Percentiles rank a stretch among this genome's conserved stretches.
These are phyloP conservation scores for Ophiothrix spiculata DNA, from an alignment of 35 echinoderm and acorn worm genomes.

Conservation along the genomic window DNA sequence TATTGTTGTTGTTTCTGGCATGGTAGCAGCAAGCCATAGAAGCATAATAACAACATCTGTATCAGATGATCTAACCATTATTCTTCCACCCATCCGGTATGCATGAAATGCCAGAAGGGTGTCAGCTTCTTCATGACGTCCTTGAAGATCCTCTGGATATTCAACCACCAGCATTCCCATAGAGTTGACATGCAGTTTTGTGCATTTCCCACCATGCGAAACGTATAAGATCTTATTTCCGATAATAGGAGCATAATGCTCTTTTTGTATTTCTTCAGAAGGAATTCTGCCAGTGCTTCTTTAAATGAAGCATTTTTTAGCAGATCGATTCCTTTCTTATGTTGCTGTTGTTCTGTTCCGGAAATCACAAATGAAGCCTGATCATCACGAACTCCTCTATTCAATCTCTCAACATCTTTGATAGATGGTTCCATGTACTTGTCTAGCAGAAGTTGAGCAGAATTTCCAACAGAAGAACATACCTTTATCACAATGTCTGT, in stretches of 20 bases:
- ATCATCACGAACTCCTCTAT: conserved; percentile 18
- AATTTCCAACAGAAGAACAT: conserved; percentile 27
- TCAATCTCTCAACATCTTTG: conserved; percentile 52
- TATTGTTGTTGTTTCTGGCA: conserved; percentile 30
- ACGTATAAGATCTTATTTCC: not conserved
- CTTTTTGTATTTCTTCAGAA: not conserved
- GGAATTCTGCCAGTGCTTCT: conserved; percentile 9
- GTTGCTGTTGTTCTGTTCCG: conserved; percentile 37
- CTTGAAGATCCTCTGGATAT: not conserved
- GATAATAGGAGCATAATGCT: conserved; percentile 9
- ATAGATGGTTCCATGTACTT: conserved; percentile 38
- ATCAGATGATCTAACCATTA: conserved; percentile 13
- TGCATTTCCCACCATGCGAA: conserved; percentile 1
- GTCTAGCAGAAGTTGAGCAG: conserved; percentile 33
- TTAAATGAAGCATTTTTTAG: conserved; percentile 44
- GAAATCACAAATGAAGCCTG: conserved; percentile 31
- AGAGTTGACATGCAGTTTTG: not conserved
- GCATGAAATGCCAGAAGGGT: conserved; percentile 15
- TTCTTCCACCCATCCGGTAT: no score
- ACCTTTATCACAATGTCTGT: conserved; percentile 37
- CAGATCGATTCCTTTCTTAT: conserved; percentile 31
- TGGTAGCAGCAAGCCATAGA: conserved; percentile 8
- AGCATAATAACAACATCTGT: not conserved
- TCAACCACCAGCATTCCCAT: not conserved
- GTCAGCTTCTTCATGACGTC: not conserved